Evolutionary conservation across 2,888 invertebrate species (phyloP), one percentile per base, ranked within the genome.

Genomic region (Chaitophorus viminalis): DNA sequence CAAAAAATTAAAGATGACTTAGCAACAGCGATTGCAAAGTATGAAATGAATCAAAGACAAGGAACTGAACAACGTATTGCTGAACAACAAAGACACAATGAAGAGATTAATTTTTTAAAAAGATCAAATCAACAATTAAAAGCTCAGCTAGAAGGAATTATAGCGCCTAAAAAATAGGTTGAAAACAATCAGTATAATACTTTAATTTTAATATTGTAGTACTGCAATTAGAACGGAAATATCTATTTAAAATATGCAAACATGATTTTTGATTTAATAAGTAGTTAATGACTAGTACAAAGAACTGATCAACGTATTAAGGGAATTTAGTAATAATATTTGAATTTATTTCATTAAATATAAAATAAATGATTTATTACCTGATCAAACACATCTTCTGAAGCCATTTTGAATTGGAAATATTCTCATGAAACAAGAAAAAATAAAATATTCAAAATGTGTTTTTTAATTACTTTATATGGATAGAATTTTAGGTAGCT

Each of bases 121-220:
- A 96, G 97, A 92, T 98, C 98, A 1, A 98, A 98, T 91, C 95
- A 96, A 90, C 98, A 98, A 91, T 93, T 98, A 18, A 98, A 98
- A 96, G 95, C 96, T 77, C 98, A 98, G 93, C 93, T 98, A 90
- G 98, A 98, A 92, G 98, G 97, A 90, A 97, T 98, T 90, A 97
- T 98, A 90, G 97, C 97, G 87, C 97, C 97, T 52, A 98, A 97
- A 93, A 98, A 98, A 92, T 97, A 93, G 75, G 60, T 60, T 60
- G 6, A 60, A 21, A 60, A 75, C 29, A 17, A 33, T 14, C 68
- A 25, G 9, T 21, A 60, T 21, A 60, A 2, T 60, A 25, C 0
- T 39, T 39, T 39, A 39, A 39, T 39, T 39, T 39, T 39, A 9
- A 39, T 39, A 9, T 39, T 39, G 1, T 14, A 46, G 14, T 46